These are phyloP conservation scores for Byasa hedistus DNA, from an alignment of 2,888 invertebrate species.

Conservation along the genomic window DNA sequence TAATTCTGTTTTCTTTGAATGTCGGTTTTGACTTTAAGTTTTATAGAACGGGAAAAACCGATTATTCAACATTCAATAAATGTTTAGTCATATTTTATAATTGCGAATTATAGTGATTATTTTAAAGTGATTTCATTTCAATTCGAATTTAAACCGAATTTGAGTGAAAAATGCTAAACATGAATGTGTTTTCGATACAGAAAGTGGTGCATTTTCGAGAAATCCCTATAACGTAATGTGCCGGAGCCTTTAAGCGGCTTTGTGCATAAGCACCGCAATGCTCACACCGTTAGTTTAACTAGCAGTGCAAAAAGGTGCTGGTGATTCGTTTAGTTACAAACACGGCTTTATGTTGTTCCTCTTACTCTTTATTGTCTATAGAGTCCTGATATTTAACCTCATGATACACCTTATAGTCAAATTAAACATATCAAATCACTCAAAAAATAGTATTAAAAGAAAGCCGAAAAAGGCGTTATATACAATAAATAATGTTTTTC, in stretches of 20 bases:
- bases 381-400: neutral
- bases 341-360: neutral
- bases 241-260: slow-evolving; percentile 1
- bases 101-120: neutral
- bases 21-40: too few species aligned
- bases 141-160: neutral
- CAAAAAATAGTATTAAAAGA: neutral
- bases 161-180: neutral
- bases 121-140: neutral
- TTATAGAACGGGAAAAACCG: too few species aligned
- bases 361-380: neutral
- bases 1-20: too few species aligned
- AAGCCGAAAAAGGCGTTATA: neutral
- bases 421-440: neutral
- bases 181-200: neutral
- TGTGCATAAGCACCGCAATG: neutral
- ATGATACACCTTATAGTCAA: neutral
- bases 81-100: too few species aligned
- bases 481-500: neutral
- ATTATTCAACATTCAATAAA: too few species aligned
- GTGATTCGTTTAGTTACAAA: neutral
- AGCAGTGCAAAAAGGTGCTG: neutral
- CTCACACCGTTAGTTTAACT: neutral
- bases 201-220: neutral
- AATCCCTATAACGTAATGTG: neutral